Evolutionary conservation across 2,797 vertebrate species (phyloP).

Genomic region (Benthosema pterotum): DNA sequence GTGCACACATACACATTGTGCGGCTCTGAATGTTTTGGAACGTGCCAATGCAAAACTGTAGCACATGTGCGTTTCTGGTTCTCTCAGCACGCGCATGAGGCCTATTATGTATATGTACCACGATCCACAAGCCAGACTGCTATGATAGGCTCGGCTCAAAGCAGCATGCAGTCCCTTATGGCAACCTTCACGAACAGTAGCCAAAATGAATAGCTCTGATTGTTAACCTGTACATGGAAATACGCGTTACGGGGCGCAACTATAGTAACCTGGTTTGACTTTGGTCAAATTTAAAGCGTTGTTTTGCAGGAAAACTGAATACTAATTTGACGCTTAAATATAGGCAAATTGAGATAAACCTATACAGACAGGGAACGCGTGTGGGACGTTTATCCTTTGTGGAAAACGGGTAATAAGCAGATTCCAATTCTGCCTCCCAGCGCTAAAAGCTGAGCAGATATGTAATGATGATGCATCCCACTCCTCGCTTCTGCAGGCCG

Average conservation of each 20-base stretch:
- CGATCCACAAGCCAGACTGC: neutral
- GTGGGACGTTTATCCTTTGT: constrained; percentile 78
- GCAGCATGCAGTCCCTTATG: neutral
- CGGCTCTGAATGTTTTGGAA: neutral
- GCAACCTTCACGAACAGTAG: neutral
- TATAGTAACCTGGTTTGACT: constrained; percentile 20
- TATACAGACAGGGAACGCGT: constrained; percentile 72
- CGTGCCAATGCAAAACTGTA: neutral
- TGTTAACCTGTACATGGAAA: neutral
- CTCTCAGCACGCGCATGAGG: neutral
- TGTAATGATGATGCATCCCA: constrained; percentile 73
- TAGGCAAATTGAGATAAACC: constrained; percentile 70
- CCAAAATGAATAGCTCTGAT: constrained; percentile 3
- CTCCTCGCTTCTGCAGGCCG: constrained; percentile 63
- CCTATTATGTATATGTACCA: neutral
- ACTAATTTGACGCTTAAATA: constrained; percentile 71
- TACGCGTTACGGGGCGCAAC: neutral
- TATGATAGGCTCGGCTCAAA: neutral
- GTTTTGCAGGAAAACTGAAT: constrained; percentile 56
- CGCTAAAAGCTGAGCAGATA: constrained; percentile 71
- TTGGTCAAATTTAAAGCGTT: constrained; percentile 43
- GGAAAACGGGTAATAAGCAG: constrained; percentile 80
- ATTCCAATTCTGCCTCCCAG: constrained; percentile 74
- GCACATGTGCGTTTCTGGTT: neutral
- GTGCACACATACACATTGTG: neutral